These are phyloP conservation scores for Reticulitermes lucifugus DNA, from an alignment of 2,888 invertebrate species.

Conservation along the genomic window DNA sequence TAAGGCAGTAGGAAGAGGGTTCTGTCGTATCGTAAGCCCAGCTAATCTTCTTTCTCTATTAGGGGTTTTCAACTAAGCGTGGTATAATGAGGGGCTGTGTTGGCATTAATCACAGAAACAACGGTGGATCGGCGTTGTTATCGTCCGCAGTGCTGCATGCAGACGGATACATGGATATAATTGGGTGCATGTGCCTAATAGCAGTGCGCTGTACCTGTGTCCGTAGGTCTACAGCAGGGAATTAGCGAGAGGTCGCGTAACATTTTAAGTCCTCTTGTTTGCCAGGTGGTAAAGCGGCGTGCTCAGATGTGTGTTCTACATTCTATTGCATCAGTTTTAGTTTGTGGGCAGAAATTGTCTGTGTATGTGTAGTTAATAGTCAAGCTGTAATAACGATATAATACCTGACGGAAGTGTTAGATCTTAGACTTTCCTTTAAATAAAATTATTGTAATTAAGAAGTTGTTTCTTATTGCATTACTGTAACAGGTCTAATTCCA, in stretches of 20 bases:
- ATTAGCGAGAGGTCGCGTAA: not conserved
- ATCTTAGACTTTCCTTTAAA: too few relatives aligned
- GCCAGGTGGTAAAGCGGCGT: not conserved
- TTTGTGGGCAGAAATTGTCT: not conserved
- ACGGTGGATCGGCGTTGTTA: not conserved
- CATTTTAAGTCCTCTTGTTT: conserved; percentile 7
- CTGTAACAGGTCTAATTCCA: too few relatives aligned
- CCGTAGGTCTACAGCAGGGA: not conserved
- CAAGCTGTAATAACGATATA: too few relatives aligned
- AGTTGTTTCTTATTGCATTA: too few relatives aligned
- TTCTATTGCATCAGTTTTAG: not conserved
- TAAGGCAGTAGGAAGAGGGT: too few relatives aligned
- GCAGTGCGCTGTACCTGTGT: not conserved
- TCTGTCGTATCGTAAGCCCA: not conserved
- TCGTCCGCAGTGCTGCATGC: not conserved
- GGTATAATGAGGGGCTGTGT: conserved; percentile 19
- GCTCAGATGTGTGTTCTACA: not conserved
- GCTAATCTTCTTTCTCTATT: conserved; percentile 31
- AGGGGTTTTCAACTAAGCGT: conserved; percentile 30
- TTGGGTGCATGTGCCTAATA: conserved; percentile 5
- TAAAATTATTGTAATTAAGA: too few relatives aligned
- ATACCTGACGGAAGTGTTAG: too few relatives aligned
- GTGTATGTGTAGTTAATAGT: not conserved
- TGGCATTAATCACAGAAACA: conserved; percentile 28
- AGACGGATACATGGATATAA: conserved; percentile 21